Base-by-base conservation (phyloP, 2,888 invertebrate species). In the Agonum fuliginosum region DNA sequence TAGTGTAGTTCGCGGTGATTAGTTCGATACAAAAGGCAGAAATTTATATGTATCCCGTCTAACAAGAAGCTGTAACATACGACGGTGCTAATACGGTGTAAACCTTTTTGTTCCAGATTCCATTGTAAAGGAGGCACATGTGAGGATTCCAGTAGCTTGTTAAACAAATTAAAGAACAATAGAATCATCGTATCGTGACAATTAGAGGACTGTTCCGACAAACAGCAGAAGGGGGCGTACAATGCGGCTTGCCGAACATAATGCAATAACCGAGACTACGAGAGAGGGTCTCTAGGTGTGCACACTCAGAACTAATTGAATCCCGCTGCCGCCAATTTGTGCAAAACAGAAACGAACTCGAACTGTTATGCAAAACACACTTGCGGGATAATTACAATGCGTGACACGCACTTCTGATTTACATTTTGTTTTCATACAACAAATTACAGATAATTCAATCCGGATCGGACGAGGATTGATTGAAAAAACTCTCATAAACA, bases 131-230 rank as follows among this genome's bases (percentile, higher is more conserved):
- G 34, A 12, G 41, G 30, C 72, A 20, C 67, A 67, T 75, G 67
- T 48, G 67, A 51, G 37, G 20, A 27, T 51, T 51, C 22, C 75
- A 20, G 65, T 20, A 37, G 74, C 65, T 75, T 75, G 75, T 75
- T 51, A 51, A 65, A 75, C 75, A 75, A 75, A 75, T 75, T 67
- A 46, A 75, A 65, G 75, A 67, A 75, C 75, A 75, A 75, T 75
- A 67, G 67, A 75, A 75, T 67, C 75, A 75, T 27, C 75, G 75
- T 65, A 75, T 75, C 75, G 75, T 75, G 75, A 65, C 48, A 75
- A 75, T 75, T 75, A 67, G 75, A 67, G 75, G 62, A 62, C 24
- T 73, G 41, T 34, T 62, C 34, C 62, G 27, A 58, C 58, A 62
- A 73, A 48, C 27, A 62, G 58, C 58, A 62, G 2, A 62, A 62